Percentiles rank a stretch among this genome's conserved stretches.
Evolutionary conservation across 2,888 invertebrate species (phyloP).

Genomic region (Frankliniella intonsa): DNA sequence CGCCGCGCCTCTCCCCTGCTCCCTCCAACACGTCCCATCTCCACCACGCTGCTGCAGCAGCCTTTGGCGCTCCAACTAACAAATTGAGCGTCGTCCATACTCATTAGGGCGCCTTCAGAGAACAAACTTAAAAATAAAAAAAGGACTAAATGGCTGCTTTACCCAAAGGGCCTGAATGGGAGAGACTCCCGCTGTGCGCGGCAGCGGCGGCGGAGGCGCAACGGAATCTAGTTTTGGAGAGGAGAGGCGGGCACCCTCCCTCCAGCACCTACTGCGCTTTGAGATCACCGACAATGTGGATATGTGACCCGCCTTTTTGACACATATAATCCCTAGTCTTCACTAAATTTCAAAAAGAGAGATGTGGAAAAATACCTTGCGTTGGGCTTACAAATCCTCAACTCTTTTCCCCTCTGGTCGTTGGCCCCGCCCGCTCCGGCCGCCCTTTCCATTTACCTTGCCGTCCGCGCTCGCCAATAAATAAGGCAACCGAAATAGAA

Average conservation of each 20-base stretch:
- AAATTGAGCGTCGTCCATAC: slow-evolving; percentile 12
- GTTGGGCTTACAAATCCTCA: no score
- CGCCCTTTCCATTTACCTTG: no score
- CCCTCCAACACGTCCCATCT: no score
- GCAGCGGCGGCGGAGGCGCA: neutral
- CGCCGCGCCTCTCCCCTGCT: neutral
- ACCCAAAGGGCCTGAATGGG: neutral
- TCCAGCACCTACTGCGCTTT: no score
- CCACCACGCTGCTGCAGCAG: no score
- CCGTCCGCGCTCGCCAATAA: neutral
- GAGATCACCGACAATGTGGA: no score
- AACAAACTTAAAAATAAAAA: neutral
- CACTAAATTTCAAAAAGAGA: no score
- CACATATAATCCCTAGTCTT: no score
- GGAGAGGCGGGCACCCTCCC: neutral
- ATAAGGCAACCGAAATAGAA: slow-evolving; percentile 10
- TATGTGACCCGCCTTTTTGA: no score
- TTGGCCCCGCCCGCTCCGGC: no score
- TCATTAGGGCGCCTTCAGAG: slow-evolving; percentile 5
- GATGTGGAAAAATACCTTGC: no score
- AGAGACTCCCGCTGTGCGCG: neutral
- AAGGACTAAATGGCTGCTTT: neutral
- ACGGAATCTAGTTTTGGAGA: neutral
- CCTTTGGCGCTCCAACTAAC: neutral
- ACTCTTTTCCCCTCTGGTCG: no score